Conservation (phyloP, 1,140 invertebrate genomes). For the Ditylenchus dipsaci region DNA sequence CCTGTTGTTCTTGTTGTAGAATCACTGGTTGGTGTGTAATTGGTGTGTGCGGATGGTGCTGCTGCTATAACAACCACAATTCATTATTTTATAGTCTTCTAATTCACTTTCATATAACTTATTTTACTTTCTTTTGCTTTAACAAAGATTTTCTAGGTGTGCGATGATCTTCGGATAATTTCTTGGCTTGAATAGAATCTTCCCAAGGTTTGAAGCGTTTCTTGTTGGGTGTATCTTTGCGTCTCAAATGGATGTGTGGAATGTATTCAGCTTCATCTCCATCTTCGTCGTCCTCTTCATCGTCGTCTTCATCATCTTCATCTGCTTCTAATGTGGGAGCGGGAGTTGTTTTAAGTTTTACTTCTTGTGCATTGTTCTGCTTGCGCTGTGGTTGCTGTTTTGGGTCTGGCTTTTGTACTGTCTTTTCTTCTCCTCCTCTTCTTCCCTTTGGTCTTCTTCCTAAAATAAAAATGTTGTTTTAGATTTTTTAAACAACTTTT, state of each 20-base stretch:
- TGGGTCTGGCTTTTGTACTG: slow-evolving; percentile 1
- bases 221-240: slow-evolving; percentile 32
- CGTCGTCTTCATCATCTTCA: slow-evolving; percentile 28
- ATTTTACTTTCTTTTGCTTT: slow-evolving; percentile 26
- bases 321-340: slow-evolving; percentile 18
- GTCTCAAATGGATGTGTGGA: slow-evolving; percentile 3
- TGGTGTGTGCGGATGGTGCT: too few species aligned
- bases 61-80: background rate
- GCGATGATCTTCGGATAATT: slow-evolving; percentile 31
- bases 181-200: slow-evolving; percentile 24
- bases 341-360: background rate
- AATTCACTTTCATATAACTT: background rate
- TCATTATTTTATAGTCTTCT: slow-evolving; percentile 17
- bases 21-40: background rate
- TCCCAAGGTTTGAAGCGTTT: slow-evolving; percentile 35
- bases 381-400: background rate
- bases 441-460: slow-evolving; percentile 25
- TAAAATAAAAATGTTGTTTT: too few species aligned
- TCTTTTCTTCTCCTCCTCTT: slow-evolving; percentile 19
- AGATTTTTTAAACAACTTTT: background rate
- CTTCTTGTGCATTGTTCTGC: background rate
- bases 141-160: slow-evolving; percentile 35
- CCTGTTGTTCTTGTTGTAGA: background rate
- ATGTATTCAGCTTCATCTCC: slow-evolving; percentile 15
- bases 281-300: slow-evolving; percentile 31